Evolutionary conservation across 2,113 vertebrate genomes (phyloP).

Genomic region (Hystrix cristata): DNA sequence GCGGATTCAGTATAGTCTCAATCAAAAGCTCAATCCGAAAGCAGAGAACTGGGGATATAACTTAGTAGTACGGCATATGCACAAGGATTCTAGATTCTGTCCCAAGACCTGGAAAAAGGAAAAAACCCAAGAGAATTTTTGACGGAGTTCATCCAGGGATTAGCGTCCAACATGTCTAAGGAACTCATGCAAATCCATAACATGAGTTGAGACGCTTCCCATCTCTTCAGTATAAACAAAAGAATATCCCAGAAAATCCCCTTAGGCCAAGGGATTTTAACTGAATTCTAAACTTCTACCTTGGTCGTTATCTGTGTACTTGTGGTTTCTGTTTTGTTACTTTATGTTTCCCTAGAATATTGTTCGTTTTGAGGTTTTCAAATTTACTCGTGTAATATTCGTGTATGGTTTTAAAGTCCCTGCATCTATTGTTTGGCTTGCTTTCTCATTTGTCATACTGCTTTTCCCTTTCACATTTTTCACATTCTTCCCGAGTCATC

Average conservation of each 20-base stretch:
- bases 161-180: background rate
- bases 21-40: background rate
- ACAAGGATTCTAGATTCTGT: background rate
- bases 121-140: background rate
- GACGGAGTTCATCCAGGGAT: background rate
- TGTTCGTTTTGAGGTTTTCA: constrained; percentile 4
- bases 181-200: background rate
- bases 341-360: constrained; percentile 43
- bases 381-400: constrained; percentile 19
- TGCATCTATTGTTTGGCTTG: background rate
- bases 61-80: background rate
- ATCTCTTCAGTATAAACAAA: background rate
- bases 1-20: background rate
- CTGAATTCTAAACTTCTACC: background rate
- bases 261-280: background rate
- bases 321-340: background rate
- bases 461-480: background rate
- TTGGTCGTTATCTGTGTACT: background rate
- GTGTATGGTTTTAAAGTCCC: background rate
- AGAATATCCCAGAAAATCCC: background rate
- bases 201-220: background rate
- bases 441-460: background rate
- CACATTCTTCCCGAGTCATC: background rate
- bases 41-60: background rate
- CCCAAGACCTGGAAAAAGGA: background rate